Percentiles rank a stretch among this genome's conserved stretches.
phyloP scores from a whole-genome alignment of 2,797 vertebrate genomes.

The Gadopsis bispinosus region DNA sequence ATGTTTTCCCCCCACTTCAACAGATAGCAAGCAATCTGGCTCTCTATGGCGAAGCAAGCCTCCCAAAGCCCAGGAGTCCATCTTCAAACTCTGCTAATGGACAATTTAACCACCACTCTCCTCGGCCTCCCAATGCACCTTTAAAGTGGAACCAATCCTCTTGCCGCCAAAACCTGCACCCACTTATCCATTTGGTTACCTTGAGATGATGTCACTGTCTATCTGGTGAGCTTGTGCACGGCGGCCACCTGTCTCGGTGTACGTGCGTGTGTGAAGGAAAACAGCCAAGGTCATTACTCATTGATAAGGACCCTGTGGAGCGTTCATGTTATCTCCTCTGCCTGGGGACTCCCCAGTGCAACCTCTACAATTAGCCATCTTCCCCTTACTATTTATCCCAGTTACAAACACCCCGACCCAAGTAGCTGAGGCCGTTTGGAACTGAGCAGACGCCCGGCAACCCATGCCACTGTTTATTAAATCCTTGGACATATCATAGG shows the following conservation, averaged over 20 bases:
- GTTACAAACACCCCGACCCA: conserved; percentile 56
- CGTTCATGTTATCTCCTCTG: conserved; percentile 69
- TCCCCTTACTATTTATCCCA: conserved; percentile 57
- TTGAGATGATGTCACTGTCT: conserved; percentile 64
- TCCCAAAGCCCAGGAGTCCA: conserved; percentile 63
- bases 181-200: conserved; percentile 68
- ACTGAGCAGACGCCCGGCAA: conserved; percentile 24
- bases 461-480: conserved; percentile 34
- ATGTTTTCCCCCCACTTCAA: conserved; percentile 29
- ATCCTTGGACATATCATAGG: conserved; percentile 18
- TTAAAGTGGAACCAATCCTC: conserved; percentile 52
- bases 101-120: conserved; percentile 65
- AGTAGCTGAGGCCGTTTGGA: conserved; percentile 35
- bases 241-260: conserved; percentile 25
- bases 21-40: conserved; percentile 37
- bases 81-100: conserved; percentile 71
- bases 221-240: conserved; percentile 21
- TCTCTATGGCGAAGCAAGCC: conserved; percentile 30
- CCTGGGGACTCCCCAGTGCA: conserved; percentile 66
- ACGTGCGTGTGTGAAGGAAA: conserved; percentile 37
- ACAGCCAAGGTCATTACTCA: conserved; percentile 76
- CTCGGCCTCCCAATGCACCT: conserved; percentile 43
- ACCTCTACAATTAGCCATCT: conserved; percentile 75
- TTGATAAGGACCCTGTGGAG: conserved; percentile 71
- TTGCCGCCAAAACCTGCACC: conserved; percentile 36